Conservation (phyloP, 2,797 vertebrate species). For the Acanthopagrus latus region DNA sequence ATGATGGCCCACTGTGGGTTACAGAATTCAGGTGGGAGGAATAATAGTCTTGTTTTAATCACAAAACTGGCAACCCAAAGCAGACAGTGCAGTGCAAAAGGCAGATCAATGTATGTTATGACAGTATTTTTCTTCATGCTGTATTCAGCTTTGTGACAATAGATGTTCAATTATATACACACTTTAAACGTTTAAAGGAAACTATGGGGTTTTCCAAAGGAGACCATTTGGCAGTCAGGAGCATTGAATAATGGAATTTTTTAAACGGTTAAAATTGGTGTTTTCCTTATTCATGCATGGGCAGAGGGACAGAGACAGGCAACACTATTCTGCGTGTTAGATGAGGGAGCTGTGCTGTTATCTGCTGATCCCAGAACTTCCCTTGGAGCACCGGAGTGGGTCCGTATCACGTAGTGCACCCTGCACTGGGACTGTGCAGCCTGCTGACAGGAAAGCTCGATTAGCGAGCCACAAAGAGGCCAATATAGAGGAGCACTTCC, state of each 20-base stretch:
- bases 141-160: conserved; percentile 9
- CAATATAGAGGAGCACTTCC: conserved; percentile 87
- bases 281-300: conserved; percentile 75
- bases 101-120: conserved; percentile 9
- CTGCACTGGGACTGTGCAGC: conserved; percentile 74
- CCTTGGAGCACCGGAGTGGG: conserved; percentile 89
- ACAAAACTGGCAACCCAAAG: conserved; percentile 63
- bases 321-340: conserved; percentile 80
- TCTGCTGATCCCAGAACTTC: conserved; percentile 95
- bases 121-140: conserved; percentile 7
- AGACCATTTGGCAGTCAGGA: conserved; percentile 41
- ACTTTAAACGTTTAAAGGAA: conserved; percentile 30
- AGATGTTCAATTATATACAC: not conserved
- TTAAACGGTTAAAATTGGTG: conserved; percentile 64
- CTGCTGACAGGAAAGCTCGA: conserved; percentile 91
- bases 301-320: conserved; percentile 69
- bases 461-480: conserved; percentile 89
- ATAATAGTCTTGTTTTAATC: conserved; percentile 77
- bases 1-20: conserved; percentile 69
- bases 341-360: conserved; percentile 86
- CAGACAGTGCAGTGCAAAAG: conserved; percentile 36
- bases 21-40: conserved; percentile 65
- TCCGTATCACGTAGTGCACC: conserved; percentile 84
- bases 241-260: conserved; percentile 61
- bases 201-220: conserved; percentile 63